Evolutionary conservation across 2,113 vertebrate genomes (phyloP), one percentile per base, ranked within the genome.

Genomic region (Malaclemys terrapin): DNA sequence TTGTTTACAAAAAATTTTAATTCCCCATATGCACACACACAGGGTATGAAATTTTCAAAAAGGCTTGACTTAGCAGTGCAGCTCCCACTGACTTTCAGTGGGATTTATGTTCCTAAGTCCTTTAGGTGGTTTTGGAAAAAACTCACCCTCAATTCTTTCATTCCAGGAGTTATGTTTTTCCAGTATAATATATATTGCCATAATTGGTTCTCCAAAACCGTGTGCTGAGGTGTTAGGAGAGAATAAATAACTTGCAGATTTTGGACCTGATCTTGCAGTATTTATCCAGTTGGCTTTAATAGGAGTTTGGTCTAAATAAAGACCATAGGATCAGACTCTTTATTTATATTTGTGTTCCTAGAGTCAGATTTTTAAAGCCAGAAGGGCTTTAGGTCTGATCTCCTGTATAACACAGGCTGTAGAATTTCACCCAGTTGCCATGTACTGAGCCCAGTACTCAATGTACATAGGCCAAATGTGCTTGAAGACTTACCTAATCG

Each of bases 351-450:
- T 79, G 86, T 93, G 38, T 95, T 97, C 93, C 35, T 65, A 19
- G 31, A 35, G 31, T 35, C 62, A 69, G 16, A 69, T 90, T 96
- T 96, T 95, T 95, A 92, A 76, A 96, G 85, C 88, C 54, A 17
- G 57, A 69, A n/a, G 62, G 42, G 84, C 89, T 80, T 89, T 80
- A 96, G 93, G 94, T 96, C 95, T 97, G 97, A 96, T 94, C 88
- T 96, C 95, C 87, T 93, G 93, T 85, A 24, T 89, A 94, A 93
- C 92, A 83, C 5, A 25, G 22, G 10, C 69, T 5, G 42, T 94
- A 93, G 96, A 97, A 97, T 97, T 96, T 96, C 87, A 95, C 84
- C 96, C 94, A 45, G 10, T 45, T 42, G 96, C 80, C 96, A 94
- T 97, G 90, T 75, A 95, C 94, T 95, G 95, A 96, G 79, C 79